Base-by-base conservation (phyloP, 2,888 invertebrate species). In the Thalpophila matura region DNA sequence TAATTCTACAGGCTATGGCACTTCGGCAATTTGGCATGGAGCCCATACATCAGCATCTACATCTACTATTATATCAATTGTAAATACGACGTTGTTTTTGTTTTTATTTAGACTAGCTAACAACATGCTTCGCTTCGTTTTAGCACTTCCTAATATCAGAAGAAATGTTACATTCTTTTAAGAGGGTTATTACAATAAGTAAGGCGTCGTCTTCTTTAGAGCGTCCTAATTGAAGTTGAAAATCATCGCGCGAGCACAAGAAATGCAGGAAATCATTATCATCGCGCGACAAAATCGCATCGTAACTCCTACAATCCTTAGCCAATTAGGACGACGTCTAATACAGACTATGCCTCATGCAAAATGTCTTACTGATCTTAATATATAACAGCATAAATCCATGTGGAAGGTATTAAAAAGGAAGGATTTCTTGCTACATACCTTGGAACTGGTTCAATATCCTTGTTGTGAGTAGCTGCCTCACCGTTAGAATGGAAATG, bases 371-470 rank as follows among this genome's bases (percentile, higher is more conserved):
- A n/a, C n/a, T n/a, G n/a, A n/a, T n/a, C n/a, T n/a, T n/a, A n/a
- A n/a, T n/a, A n/a, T n/a, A n/a, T n/a, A n/a, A n/a, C n/a, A n/a
- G n/a, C n/a, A n/a, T n/a, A n/a, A n/a, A n/a, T n/a, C n/a, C n/a
- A n/a, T n/a, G n/a, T n/a, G n/a, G n/a, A n/a, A n/a, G n/a, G n/a
- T n/a, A n/a, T n/a, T n/a, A n/a, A n/a, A 37, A 14, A 37, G 3
- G 18, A 5, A 37, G 4, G 14, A 16, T 46, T 26, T 1, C 14
- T 9, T 33, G n/a, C 20, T 0, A 40, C 20, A 7, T 74, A 95
- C 95, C 96, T 95, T 2, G 97, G 95, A 0, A 98, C 97, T 4
- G 96, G 96, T 84, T 98, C 98, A 2, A 98, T 96, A 83, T 98
- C 97, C 51, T 96, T 95, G 72, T 93, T 91, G 57, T 91, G 95